Evolutionary conservation across 1,140 invertebrate species (phyloP).

Genomic region (Agrypnia vestita): DNA sequence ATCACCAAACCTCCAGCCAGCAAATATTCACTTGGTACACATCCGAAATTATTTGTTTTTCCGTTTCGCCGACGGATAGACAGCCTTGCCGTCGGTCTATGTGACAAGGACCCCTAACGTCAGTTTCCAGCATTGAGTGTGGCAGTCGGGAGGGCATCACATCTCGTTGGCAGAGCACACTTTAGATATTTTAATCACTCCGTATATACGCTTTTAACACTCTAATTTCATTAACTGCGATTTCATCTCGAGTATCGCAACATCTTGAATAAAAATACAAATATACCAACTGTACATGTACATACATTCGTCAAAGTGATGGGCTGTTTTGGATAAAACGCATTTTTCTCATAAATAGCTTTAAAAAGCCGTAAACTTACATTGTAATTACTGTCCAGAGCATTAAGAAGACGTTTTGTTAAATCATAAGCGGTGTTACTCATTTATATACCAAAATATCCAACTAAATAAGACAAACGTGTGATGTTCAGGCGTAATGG

Average conservation of each 20-base stretch:
- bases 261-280: conserved; percentile 38
- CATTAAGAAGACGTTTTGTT: conserved; percentile 74
- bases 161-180: conserved; percentile 24
- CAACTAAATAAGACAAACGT: conserved; percentile 75
- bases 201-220: conserved; percentile 32
- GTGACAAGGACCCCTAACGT: conserved; percentile 45
- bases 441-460: conserved; percentile 75
- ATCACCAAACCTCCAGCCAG: conserved; percentile 38
- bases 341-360: conserved; percentile 49
- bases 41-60: background rate
- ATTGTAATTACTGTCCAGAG: conserved; percentile 74
- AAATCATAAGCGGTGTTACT: conserved; percentile 74
- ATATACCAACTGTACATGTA: conserved; percentile 44
- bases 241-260: conserved; percentile 24
- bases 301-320: conserved; percentile 42
- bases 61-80: background rate
- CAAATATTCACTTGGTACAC: conserved; percentile 1
- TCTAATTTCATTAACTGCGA: conserved; percentile 18
- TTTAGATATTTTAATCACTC: conserved; percentile 13
- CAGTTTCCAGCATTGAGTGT: conserved; percentile 39
- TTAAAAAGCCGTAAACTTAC: conserved; percentile 68
- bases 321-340: conserved; percentile 52
- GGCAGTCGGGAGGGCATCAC: conserved; percentile 40
- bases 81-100: conserved; percentile 2
- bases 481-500: conserved; percentile 73